phyloP scores from a whole-genome alignment of 2,888 invertebrate genomes.

The Laspeyria flexula region DNA sequence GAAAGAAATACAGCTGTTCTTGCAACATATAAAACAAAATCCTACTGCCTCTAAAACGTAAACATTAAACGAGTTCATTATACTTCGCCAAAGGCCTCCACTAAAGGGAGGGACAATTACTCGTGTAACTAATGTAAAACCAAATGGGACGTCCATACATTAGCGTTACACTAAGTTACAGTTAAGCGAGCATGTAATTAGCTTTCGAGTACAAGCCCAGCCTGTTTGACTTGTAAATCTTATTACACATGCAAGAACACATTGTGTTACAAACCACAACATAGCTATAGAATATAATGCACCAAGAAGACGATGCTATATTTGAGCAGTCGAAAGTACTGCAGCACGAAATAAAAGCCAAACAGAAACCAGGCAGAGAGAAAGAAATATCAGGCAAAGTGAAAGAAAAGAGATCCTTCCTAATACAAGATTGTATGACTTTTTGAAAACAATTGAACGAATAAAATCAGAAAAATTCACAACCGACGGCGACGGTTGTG shows the following conservation, averaged over 20 bases:
- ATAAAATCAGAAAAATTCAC: no score
- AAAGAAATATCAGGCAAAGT: no score
- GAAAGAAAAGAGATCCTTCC: no score
- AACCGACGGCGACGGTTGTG: no score
- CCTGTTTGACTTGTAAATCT: conserved; percentile 43
- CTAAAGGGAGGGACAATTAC: neutral
- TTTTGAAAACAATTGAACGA: no score
- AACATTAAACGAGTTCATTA: neutral
- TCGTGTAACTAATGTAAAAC: conserved; percentile 10
- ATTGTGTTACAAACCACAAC: conserved; percentile 14
- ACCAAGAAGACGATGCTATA: no score
- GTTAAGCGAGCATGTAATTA: conserved; percentile 38
- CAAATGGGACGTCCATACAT: conserved; percentile 15
- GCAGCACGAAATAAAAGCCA: no score
- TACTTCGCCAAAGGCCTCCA: neutral
- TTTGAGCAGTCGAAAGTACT: no score
- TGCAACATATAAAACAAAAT: no score
- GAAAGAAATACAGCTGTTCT: no score
- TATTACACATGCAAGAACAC: conserved; percentile 38
- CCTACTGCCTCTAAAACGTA: neutral
- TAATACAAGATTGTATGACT: no score
- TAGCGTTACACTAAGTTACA: conserved; percentile 21
- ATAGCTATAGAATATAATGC: neutral
- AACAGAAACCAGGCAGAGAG: no score
- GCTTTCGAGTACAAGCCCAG: conserved; percentile 30